Percentiles rank a stretch among this genome's conserved stretches.
Conservation (phyloP, 2,797 vertebrate species). For the Tangara arthus region DNA sequence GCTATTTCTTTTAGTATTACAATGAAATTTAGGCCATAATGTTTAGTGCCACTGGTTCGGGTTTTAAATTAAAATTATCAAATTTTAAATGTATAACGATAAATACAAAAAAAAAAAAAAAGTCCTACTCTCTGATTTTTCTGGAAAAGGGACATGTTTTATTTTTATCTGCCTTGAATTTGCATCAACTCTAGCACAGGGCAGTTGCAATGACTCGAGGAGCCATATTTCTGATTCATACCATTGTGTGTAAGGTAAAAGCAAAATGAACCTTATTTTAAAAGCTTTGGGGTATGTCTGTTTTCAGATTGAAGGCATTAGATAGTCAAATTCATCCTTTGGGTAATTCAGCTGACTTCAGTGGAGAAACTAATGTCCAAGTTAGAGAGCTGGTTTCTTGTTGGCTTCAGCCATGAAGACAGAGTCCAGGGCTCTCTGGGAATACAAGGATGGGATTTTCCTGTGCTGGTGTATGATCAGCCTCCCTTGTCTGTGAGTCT, state of each 20-base stretch:
- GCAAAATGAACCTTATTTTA: background rate
- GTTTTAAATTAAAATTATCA: background rate
- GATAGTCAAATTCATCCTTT: background rate
- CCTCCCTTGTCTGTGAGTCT: background rate
- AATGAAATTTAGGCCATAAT: background rate
- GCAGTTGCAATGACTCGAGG: background rate
- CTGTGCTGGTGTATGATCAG: fast-evolving
- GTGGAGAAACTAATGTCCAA: background rate
- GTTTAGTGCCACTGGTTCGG: background rate
- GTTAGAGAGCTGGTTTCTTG: background rate
- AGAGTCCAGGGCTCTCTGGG: background rate
- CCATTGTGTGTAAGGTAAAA: background rate
- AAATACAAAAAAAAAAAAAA: background rate
- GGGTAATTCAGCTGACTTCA: background rate
- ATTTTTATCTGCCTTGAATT: background rate
- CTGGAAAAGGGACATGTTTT: background rate
- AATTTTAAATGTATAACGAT: background rate
- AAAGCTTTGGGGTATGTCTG: background rate
- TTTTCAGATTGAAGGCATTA: background rate
- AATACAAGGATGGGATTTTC: background rate
- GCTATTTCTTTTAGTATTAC: background rate
- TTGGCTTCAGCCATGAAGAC: background rate
- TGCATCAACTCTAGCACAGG: background rate
- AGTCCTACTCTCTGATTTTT: background rate
- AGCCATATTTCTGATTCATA: background rate